phyloP scores from a whole-genome alignment of 2,888 invertebrate species.

The Rosalia funebris region DNA sequence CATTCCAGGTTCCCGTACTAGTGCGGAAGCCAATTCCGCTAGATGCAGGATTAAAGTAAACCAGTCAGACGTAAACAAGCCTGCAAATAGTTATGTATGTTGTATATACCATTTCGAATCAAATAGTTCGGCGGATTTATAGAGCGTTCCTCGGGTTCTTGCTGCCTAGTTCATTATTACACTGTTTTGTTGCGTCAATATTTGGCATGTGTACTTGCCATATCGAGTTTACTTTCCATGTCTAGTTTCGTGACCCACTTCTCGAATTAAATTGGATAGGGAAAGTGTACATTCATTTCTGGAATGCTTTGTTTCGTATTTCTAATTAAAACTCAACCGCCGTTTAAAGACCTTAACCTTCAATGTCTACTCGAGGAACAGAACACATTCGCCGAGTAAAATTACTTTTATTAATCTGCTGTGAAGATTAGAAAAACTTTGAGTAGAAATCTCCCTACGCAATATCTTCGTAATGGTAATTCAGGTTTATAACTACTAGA shows the following conservation, averaged over 20 bases:
- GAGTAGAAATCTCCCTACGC: no score
- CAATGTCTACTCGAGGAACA: no score
- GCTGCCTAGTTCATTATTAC: conserved; percentile 18
- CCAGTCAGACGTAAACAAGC: conserved; percentile 36
- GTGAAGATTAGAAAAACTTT: no score
- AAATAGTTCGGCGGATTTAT: conserved; percentile 21
- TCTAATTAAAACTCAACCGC: neutral
- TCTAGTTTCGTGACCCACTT: conserved; percentile 9
- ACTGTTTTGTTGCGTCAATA: conserved; percentile 4
- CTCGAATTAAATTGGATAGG: neutral
- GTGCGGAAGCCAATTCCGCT: conserved; percentile 23
- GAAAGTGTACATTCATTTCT: conserved; percentile 1
- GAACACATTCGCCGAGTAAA: no score
- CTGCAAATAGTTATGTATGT: conserved; percentile 35
- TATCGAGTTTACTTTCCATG: conserved; percentile 23
- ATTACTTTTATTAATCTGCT: no score
- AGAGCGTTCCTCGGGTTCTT: conserved; percentile 10
- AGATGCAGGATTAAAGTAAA: conserved; percentile 36
- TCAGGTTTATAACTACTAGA: no score
- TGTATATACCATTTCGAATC: conserved; percentile 11
- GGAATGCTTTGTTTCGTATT: neutral
- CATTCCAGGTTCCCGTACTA: conserved; percentile 18
- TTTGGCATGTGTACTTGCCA: conserved; percentile 15
- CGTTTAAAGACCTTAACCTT: neutral
- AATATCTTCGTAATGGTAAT: no score